Evolutionary conservation across 2,888 invertebrate genomes (phyloP), one percentile per base, ranked within the genome.

Genomic region (Notocelia uddmanniana): DNA sequence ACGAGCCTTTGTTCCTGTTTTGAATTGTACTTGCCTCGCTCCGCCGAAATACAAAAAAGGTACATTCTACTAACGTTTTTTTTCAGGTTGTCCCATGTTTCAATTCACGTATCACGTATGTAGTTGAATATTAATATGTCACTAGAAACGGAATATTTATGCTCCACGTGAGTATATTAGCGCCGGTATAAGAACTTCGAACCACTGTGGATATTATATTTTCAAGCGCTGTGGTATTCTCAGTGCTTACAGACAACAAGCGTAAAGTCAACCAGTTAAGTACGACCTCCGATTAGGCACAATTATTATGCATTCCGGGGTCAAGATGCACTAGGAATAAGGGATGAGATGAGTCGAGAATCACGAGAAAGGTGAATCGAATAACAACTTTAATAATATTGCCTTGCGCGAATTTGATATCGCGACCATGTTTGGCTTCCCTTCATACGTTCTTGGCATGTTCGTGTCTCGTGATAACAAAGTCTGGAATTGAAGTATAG

Each of bases 1-100:
- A 75, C 75, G 78, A 78, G 80, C 86, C 84, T 87, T 90, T 89
- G 89, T 90, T 86, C 84, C 80, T 84, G 80, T 81, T 81, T 84
- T 83, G 87, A 86, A 88, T 84, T 79, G 86, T 86, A 89, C 82
- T 83, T 80, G 78, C 78, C 79, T 78, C n/a, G 59, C 15, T 15
- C 41, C 13, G 41, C 1, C 13, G 13, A 45, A 45, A 45, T 45
- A 45, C 13, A 41, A 41, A n/a, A 41, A 26, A 50, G 18, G 9
- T 48, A 9, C n/a, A 23, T 21, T 57, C 31, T 19, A 34, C n/a
- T 13, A 5, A 19, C 31, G 1, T n/a, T 41, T 6, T 64, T 57
- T 55, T 45, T 23, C 54, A 13, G 10, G 2, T 21, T 37, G 34
- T 3, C 11, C n/a, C n/a, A 6, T 50, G 31, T 45, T 50, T 63